Evolutionary conservation across 2,113 vertebrate genomes (phyloP), one percentile per base, ranked within the genome.

Genomic region (Toxotes chatareus): DNA sequence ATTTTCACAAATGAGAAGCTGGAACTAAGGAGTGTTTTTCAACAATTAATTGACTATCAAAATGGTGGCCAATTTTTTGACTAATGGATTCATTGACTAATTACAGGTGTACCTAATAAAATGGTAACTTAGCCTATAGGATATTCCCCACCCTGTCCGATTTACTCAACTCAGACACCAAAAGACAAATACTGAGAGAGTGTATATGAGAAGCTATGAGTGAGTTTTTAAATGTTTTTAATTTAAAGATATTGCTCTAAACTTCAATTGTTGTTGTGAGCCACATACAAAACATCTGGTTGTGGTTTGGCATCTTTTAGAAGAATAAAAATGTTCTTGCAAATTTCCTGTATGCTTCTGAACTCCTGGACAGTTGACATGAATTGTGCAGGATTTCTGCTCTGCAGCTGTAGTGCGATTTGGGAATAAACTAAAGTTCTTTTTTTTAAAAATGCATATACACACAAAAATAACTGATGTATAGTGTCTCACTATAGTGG

Each of bases 351-450:
- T n/a, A 16, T 19, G 9, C 40, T 23, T n/a, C 31, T 4, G 0
- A 84, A 49, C 13, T 63, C 19, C 42, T 9, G 49, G 5, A 66
- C n/a, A 62, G 49, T 73, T 57, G 32, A 64, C 49, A 46, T 80
- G 55, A 81, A 80, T 81, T 79, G 68, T 83, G 71, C 63, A 83
- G 63, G 31, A 36, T 64, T 17, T 60, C 55, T 61, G 3, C 56
- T 56, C 27, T 63, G 60, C 67, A 57, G 73, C 55, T 76, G 38
- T 44, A 3, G 46, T 19, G 60, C 62, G 40, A 79, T 73, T 76
- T 57, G 56, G 42, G 13, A 59, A 32, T 59, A 27, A 57, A 72
- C 31, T 57, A 1, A 27, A 42, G 36, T 65, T 53, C 8, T 31
- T 10, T 79, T 59, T 27, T 13, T 40, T 40, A 2, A 40, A 40